Evolutionary conservation across 2,888 invertebrate species (phyloP).

Genomic region (Diarsia rubi): DNA sequence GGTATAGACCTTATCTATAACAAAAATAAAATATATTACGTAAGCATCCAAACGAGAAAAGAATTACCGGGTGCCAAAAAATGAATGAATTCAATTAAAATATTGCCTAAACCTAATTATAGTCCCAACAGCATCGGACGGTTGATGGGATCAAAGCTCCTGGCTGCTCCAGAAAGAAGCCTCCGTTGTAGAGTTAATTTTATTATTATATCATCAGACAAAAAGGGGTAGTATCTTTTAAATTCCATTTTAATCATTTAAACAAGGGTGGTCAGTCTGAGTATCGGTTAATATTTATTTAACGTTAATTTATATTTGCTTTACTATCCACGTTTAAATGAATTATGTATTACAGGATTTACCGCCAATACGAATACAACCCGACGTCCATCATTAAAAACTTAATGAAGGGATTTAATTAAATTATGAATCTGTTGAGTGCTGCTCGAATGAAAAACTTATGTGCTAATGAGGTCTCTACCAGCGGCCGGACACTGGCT

Average conservation of each 20-base stretch:
- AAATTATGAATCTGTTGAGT: conserved; percentile 60
- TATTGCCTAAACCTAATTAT: conserved; percentile 16
- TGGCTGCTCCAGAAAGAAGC: not conserved
- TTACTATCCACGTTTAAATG: conserved; percentile 15
- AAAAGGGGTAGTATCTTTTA: conserved; percentile 23
- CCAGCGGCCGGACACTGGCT: conserved; percentile 40
- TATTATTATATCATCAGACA: conserved; percentile 8
- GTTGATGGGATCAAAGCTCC: conserved; percentile 22
- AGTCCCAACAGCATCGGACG: not conserved
- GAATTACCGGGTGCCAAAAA: no score
- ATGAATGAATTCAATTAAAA: conserved; percentile 1
- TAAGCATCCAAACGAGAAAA: no score
- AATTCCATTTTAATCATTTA: conserved; percentile 7
- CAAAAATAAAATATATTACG: no score
- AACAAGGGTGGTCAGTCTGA: not conserved
- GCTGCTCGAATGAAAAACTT: conserved; percentile 54
- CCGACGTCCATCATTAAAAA: conserved; percentile 43
- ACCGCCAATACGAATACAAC: conserved; percentile 31
- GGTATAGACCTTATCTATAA: no score
- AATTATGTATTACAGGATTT: conserved; percentile 34
- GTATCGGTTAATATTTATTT: conserved; percentile 23
- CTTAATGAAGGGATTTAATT: conserved; percentile 54
- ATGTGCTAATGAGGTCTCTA: conserved; percentile 58
- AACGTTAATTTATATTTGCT: conserved; percentile 11
- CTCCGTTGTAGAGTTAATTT: conserved; percentile 1